Evolutionary conservation across 2,797 vertebrate species (phyloP), one percentile per base, ranked within the genome.

Genomic region (Sebastes taczanowskii): DNA sequence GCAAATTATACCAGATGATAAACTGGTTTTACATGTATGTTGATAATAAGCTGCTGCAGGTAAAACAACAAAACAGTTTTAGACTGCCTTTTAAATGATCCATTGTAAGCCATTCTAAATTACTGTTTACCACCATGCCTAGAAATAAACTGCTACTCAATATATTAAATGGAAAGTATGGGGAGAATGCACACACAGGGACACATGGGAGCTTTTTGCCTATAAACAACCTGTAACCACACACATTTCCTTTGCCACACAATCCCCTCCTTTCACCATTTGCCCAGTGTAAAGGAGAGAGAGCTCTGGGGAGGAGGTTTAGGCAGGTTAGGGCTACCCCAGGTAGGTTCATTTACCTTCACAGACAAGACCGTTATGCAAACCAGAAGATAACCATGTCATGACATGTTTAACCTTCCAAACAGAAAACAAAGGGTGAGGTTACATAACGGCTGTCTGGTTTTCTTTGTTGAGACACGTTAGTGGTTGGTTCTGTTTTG

Each of bases 221-320:
- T 56, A 52, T 87, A 85, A 92, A 88, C 89, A 87, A 52, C 67
- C 55, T 56, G 46, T 20, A 49, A 65, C 64, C 63, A 70, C 69
- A 22, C 38, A 67, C 46, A 67, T 69, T 89, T 91, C 83, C 83
- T 84, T 65, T 74, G 71, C 38, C 53, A 79, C 71, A 88, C 84
- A 89, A 77, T 71, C 56, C n/a, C 9, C 9, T 56, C 84, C 82
- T 91, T 92, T 90, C 84, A 91, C 60, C 30, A 10, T 66, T 66
- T 56, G 27, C 73, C 29, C 23, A 62, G 11, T 63, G 34, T 61
- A 42, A 55, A 56, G n/a, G 42, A 46, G 46, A 49, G 46, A 29
- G 69, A 42, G 46, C 2, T 1, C 56, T 14, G 46, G 27, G 42
- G 53, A 30, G 23, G 29, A 34, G 27, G 25, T 63, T 55, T 20